phyloP scores from a whole-genome alignment of 2,797 vertebrate species.

The Ficedula albicollis region DNA sequence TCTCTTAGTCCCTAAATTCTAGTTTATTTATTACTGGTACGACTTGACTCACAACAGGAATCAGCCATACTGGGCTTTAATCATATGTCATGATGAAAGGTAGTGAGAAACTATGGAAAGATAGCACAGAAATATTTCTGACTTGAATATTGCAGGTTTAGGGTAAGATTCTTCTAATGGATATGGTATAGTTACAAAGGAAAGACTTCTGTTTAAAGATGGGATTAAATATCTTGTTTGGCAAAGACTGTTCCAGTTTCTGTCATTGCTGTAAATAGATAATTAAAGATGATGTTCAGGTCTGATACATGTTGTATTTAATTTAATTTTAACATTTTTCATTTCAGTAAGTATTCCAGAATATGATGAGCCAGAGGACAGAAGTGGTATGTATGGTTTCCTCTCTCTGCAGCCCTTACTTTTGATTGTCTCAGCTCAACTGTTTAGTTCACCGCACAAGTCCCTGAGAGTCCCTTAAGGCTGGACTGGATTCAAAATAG shows the following conservation, averaged over 20 bases:
- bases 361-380: conserved; percentile 78
- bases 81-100: neutral
- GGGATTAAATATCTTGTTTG: conserved; percentile 38
- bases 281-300: conserved; percentile 67
- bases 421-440: conserved; percentile 37
- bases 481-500: conserved; percentile 31
- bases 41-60: neutral
- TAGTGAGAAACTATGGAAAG: neutral
- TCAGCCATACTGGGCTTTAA: neutral
- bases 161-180: neutral
- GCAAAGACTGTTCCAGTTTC: conserved; percentile 33
- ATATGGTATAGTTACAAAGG: neutral
- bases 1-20: neutral
- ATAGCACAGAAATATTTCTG: conserved; percentile 23
- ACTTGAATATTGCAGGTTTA: neutral
- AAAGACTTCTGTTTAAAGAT: conserved; percentile 12
- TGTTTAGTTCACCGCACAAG: conserved; percentile 2
- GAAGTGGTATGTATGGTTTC: conserved; percentile 73
- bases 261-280: conserved; percentile 43
- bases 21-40: neutral
- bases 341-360: conserved; percentile 83
- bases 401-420: conserved; percentile 23
- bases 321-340: conserved; percentile 73
- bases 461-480: neutral
- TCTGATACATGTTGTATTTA: conserved; percentile 61